These are phyloP conservation scores for Zoanthus solanderi DNA, from an alignment of 92 coral and sea anemone genomes.

Conservation along the genomic window DNA sequence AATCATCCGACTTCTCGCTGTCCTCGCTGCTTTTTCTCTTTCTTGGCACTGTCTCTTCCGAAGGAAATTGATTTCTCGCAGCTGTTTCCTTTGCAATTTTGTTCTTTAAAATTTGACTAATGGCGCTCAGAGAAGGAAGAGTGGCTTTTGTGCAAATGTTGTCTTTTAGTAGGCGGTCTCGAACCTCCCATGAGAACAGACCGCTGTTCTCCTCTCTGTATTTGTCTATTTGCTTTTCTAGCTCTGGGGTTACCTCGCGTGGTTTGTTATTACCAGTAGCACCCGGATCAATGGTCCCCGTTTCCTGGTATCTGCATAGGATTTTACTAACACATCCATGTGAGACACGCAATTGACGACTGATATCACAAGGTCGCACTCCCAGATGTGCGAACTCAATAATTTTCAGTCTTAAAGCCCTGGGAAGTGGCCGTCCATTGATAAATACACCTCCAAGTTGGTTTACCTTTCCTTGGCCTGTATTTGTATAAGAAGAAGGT, in stretches of 20 bases:
- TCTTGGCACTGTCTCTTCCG: conserved; percentile 59
- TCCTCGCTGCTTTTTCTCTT: conserved; percentile 60
- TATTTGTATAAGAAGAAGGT: not conserved
- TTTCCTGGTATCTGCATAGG: conserved; percentile 95
- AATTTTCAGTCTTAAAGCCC: conserved; percentile 83
- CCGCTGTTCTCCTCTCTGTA: conserved; percentile 87
- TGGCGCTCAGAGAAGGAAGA: conserved; percentile 91
- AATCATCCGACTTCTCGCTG: conserved; percentile 24
- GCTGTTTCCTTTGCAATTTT: conserved; percentile 80
- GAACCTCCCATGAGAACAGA: conserved; percentile 94
- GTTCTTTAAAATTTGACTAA: conserved; percentile 88
- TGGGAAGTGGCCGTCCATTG: conserved; percentile 96
- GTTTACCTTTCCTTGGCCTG: conserved; percentile 97
- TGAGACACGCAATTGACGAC: conserved; percentile 97
- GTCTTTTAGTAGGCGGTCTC: conserved; percentile 88
- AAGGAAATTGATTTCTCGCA: conserved; percentile 68
- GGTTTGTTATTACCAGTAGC: conserved; percentile 79
- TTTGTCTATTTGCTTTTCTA: conserved; percentile 89
- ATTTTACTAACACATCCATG: conserved; percentile 99
- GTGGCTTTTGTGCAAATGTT: conserved; percentile 85
- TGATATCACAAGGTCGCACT: conserved; percentile 98
- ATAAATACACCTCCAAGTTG: conserved; percentile 98
- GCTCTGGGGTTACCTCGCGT: conserved; percentile 89
- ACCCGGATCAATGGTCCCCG: conserved; percentile 98
- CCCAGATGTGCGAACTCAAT: conserved; percentile 96